A percentile compares a stretch with the other conserved stretches of the same genome.
phyloP scores from a whole-genome alignment of 2,797 vertebrate genomes.

The Alfaro cultratus region DNA sequence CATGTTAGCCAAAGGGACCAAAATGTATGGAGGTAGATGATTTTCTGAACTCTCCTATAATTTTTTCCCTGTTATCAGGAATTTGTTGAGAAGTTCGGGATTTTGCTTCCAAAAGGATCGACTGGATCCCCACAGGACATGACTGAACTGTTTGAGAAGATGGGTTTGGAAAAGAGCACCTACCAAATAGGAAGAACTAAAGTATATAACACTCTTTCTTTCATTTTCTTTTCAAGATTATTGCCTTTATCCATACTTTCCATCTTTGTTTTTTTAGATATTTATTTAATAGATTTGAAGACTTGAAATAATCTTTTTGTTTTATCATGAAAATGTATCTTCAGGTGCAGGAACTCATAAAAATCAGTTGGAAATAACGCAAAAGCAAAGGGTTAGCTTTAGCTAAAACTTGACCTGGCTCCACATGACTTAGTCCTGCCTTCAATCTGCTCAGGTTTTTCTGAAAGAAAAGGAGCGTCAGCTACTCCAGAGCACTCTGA shows the following conservation, averaged over 20 bases:
- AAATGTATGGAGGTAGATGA: neutral
- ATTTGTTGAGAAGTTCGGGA: conserved; percentile 88
- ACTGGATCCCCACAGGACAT: conserved; percentile 83
- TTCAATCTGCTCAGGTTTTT: conserved; percentile 84
- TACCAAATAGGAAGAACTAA: conserved; percentile 95
- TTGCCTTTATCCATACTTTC: neutral
- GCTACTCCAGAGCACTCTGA: conserved; percentile 85
- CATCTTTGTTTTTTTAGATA: neutral
- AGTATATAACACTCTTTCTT: conserved; percentile 69
- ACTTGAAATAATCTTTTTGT: neutral
- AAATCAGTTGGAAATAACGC: neutral
- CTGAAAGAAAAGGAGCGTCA: conserved; percentile 89
- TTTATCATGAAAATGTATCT: neutral
- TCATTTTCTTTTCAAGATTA: neutral
- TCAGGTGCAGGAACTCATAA: neutral
- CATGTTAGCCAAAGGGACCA: neutral
- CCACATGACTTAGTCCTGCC: neutral
- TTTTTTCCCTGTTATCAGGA: conserved; percentile 77
- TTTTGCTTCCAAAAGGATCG: conserved; percentile 87
- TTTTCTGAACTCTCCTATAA: neutral
- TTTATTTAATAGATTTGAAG: neutral
- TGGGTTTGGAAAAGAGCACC: conserved; percentile 80
- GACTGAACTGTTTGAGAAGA: conserved; percentile 80
- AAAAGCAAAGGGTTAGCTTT: neutral
- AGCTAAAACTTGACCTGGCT: neutral